These are phyloP conservation scores for Capitulum mitella DNA, from an alignment of 2,888 invertebrate species.

Conservation along the genomic window DNA sequence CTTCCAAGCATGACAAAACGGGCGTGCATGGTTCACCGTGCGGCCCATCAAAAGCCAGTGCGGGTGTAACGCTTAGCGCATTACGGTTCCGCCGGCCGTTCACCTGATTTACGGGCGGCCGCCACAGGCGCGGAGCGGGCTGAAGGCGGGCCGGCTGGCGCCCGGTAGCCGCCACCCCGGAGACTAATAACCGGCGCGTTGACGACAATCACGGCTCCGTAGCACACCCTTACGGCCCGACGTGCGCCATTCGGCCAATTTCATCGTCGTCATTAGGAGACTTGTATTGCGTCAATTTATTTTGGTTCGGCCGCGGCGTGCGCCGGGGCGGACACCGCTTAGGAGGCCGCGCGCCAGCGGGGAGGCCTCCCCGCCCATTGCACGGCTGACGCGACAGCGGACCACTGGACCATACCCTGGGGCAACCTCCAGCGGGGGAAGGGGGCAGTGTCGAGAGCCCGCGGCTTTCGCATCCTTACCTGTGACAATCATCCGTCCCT, in stretches of 20 bases:
- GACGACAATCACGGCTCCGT: conserved; percentile 12
- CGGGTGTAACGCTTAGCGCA: background rate
- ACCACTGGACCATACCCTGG: no score
- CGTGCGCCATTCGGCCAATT: background rate
- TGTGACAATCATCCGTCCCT: conserved; percentile 63
- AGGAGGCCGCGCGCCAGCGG: no score
- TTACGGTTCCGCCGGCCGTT: background rate
- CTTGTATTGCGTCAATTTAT: background rate
- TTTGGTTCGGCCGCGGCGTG: background rate
- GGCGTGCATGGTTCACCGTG: no score
- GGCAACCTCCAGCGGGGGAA: no score
- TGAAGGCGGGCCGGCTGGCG: background rate
- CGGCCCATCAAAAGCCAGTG: background rate
- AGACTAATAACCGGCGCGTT: background rate
- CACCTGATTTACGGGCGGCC: background rate
- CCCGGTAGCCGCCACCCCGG: background rate
- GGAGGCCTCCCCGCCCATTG: no score
- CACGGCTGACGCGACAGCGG: no score
- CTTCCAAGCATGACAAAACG: no score
- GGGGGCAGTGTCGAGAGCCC: no score
- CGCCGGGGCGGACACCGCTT: background rate
- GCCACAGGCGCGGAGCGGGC: background rate
- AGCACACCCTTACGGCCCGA: background rate
- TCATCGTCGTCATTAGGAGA: background rate
- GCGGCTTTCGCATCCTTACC: no score